A percentile compares a stretch with the other conserved stretches of the same genome.
phyloP scores from a whole-genome alignment of 2,797 vertebrate species.

The Serranus cabrilla region DNA sequence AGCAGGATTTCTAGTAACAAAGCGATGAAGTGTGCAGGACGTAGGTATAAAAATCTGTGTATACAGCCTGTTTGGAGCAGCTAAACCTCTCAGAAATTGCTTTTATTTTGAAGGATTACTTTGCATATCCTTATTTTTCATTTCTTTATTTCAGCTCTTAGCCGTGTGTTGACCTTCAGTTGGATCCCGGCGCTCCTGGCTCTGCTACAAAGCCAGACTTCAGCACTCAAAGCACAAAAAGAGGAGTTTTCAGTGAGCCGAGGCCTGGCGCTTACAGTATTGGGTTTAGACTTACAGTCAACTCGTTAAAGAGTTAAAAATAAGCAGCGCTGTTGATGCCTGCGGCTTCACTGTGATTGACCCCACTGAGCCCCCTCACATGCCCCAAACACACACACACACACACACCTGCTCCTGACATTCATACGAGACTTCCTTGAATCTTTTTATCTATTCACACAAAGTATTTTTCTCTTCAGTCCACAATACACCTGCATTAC shows the following conservation, averaged over 20 bases:
- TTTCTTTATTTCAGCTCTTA: background rate
- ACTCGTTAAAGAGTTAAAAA: slow-evolving; percentile 88
- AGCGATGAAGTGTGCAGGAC: background rate
- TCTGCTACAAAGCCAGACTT: slow-evolving; percentile 19
- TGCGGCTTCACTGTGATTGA: slow-evolving; percentile 70
- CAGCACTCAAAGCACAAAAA: slow-evolving; percentile 13
- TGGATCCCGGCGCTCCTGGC: background rate
- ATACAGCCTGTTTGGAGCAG: no score
- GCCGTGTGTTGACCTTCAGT: slow-evolving; percentile 4
- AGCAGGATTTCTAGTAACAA: background rate
- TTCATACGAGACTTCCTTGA: slow-evolving; percentile 57
- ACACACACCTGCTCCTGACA: slow-evolving; percentile 75
- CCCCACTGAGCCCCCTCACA: slow-evolving; percentile 51
- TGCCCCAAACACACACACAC: slow-evolving; percentile 58
- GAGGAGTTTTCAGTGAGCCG: slow-evolving; percentile 23
- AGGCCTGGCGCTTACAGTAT: slow-evolving; percentile 34
- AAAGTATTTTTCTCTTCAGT: background rate
- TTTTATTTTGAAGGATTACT: background rate
- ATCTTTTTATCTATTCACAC: slow-evolving; percentile 26
- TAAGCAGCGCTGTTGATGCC: slow-evolving; percentile 79
- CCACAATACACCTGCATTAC: background rate
- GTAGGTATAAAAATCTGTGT: no score
- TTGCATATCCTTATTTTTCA: background rate
- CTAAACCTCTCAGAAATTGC: background rate
- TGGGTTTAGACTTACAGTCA: slow-evolving; percentile 78